Conservation (phyloP, 2,888 invertebrate genomes). For the Acrocyrtus sp. region DNA sequence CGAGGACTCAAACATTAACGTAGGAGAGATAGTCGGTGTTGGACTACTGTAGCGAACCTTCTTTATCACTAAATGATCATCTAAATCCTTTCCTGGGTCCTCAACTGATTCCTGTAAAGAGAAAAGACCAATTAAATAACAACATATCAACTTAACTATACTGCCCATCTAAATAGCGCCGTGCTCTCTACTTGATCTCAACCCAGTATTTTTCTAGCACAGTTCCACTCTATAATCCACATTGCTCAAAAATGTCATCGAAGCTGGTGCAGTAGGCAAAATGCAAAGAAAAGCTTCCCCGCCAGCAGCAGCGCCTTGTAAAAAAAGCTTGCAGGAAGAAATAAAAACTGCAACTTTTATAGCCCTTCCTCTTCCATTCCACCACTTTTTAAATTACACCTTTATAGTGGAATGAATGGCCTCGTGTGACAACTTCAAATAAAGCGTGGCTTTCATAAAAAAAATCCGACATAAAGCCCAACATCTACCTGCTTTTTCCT, state of each 20-base stretch:
- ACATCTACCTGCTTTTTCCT: too few relatives aligned
- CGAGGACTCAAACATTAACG: slow-evolving; percentile 25
- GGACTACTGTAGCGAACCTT: slow-evolving; percentile 55
- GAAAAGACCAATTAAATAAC: slow-evolving; percentile 10
- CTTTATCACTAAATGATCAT: slow-evolving; percentile 60
- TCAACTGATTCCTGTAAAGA: slow-evolving; percentile 55
- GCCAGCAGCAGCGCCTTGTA: slow-evolving; percentile 1
- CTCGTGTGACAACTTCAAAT: too few relatives aligned
- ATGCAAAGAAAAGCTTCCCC: slow-evolving; percentile 15
- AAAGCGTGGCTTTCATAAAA: too few relatives aligned
- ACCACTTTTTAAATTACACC: too few relatives aligned
- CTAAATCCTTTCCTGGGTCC: slow-evolving; percentile 36
- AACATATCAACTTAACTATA: background rate
- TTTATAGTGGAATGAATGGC: too few relatives aligned
- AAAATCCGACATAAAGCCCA: too few relatives aligned
- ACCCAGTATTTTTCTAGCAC: too few relatives aligned
- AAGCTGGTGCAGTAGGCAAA: background rate
- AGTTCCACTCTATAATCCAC: background rate
- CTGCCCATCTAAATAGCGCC: too few relatives aligned
- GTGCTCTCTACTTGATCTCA: too few relatives aligned
- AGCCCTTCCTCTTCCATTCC: too few relatives aligned
- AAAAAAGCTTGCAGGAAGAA: too few relatives aligned
- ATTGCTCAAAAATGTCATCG: background rate
- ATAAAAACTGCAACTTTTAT: too few relatives aligned
- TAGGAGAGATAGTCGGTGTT: slow-evolving; percentile 28